These are phyloP conservation scores for Limnodromus scolopaceus DNA, from an alignment of 2,797 vertebrate species.

Conservation along the genomic window DNA sequence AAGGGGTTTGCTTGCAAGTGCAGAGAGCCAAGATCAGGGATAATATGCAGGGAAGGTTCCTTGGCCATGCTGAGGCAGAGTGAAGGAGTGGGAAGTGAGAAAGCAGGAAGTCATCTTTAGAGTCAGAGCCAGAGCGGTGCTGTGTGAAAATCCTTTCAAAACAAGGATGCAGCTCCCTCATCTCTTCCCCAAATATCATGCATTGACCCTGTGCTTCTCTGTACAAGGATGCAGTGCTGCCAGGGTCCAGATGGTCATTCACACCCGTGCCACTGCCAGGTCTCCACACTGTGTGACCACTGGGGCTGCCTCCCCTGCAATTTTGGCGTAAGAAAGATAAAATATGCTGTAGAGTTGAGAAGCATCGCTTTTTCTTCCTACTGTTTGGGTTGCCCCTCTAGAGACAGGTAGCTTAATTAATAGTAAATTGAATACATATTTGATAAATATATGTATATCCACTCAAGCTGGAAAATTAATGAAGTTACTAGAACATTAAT, in stretches of 20 bases:
- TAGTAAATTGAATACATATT: neutral
- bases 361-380: neutral
- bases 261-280: accelerated
- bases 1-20: neutral
- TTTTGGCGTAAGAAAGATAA: neutral
- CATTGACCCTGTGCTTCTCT: neutral
- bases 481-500: neutral
- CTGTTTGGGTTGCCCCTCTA: neutral
- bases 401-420: neutral
- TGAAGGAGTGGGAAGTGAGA: neutral
- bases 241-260: too few relatives aligned
- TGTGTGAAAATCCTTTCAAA: neutral
- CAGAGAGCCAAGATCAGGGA: neutral
- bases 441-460: neutral
- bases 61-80: neutral
- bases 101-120: neutral
- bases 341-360: neutral
- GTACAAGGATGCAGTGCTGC: accelerated
- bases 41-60: neutral
- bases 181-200: neutral
- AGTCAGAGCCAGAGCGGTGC: neutral
- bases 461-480: neutral
- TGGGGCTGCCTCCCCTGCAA: neutral
- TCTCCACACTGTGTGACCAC: accelerated
- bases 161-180: neutral